A percentile compares a stretch with the other conserved stretches of the same genome.
Conservation (phyloP, 64 coral and sea anemone species). For the Montipora foliosa region DNA sequence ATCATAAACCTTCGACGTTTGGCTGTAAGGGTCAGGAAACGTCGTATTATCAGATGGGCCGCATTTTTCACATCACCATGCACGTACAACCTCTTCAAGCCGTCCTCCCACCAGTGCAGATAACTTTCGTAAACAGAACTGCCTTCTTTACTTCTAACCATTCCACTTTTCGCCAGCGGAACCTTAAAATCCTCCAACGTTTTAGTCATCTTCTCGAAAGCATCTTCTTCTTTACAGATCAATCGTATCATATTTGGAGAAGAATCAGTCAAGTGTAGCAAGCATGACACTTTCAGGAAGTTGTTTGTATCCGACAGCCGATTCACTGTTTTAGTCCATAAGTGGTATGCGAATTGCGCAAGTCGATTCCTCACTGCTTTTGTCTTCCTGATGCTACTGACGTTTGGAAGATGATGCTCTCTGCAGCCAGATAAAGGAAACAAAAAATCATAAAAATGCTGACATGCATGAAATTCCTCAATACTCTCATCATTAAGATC, state of each 20-base stretch:
- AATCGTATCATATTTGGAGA: not conserved
- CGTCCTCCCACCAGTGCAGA: conserved; percentile 62
- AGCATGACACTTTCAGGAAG: conserved; percentile 79
- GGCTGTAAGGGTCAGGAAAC: conserved; percentile 83
- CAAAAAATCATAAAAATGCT: conserved; percentile 61
- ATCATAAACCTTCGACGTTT: conserved; percentile 12
- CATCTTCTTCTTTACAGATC: conserved; percentile 70
- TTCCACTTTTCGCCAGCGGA: conserved; percentile 49
- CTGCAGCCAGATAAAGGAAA: conserved; percentile 63
- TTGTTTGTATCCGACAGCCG: conserved; percentile 56
- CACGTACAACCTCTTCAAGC: conserved; percentile 59
- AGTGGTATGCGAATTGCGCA: conserved; percentile 17
- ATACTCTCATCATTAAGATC: conserved; percentile 16
- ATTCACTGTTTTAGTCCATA: conserved; percentile 49
- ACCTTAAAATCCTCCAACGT: not conserved
- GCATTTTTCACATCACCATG: conserved; percentile 63
- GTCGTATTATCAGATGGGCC: conserved; percentile 31
- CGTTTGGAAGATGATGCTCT: conserved; percentile 1
- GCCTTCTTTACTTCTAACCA: not conserved
- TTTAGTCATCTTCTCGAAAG: conserved; percentile 18
- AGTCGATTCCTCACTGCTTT: conserved; percentile 59
- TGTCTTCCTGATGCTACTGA: conserved; percentile 9
- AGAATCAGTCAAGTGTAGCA: conserved; percentile 54
- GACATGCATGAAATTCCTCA: conserved; percentile 46
- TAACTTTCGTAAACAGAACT: conserved; percentile 68